A percentile compares a stretch with the other conserved stretches of the same genome.
These are phyloP conservation scores for Amiota mariae DNA, from an alignment of 2,888 invertebrate genomes.

Conservation along the genomic window DNA sequence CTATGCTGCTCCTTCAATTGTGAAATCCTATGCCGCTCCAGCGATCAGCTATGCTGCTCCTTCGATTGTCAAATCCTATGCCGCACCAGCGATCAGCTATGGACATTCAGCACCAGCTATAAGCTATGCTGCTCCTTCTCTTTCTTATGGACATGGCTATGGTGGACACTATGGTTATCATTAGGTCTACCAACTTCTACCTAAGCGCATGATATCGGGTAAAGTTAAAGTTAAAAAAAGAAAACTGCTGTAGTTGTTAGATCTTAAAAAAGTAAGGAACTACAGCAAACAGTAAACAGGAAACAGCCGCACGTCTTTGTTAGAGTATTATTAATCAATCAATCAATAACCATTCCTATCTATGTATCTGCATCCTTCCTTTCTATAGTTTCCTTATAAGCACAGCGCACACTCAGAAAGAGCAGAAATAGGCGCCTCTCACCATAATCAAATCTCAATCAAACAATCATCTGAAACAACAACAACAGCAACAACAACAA, in stretches of 20 bases:
- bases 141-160: constrained; percentile 42
- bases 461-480: background rate
- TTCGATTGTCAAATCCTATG: constrained; percentile 54
- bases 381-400: too few relatives aligned
- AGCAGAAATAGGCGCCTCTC: background rate
- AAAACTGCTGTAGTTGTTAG: constrained; percentile 5
- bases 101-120: constrained; percentile 45
- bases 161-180: constrained; percentile 59
- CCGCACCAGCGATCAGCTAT: constrained; percentile 53
- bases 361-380: background rate
- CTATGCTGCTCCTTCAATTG: constrained; percentile 43
- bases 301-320: constrained; percentile 52
- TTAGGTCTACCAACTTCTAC: constrained; percentile 35
- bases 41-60: constrained; percentile 59
- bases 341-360: constrained; percentile 33
- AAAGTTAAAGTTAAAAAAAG: constrained; percentile 1
- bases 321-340: constrained; percentile 36
- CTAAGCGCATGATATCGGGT: constrained; percentile 3
- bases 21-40: constrained; percentile 51
- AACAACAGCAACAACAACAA: background rate
- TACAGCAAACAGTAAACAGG: constrained; percentile 34
- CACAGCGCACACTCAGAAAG: background rate
- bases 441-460: background rate
- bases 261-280: background rate
- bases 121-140: constrained; percentile 49